Base-by-base conservation (phyloP, 2,888 invertebrate species). In the Pristionchus mayeri region DNA sequence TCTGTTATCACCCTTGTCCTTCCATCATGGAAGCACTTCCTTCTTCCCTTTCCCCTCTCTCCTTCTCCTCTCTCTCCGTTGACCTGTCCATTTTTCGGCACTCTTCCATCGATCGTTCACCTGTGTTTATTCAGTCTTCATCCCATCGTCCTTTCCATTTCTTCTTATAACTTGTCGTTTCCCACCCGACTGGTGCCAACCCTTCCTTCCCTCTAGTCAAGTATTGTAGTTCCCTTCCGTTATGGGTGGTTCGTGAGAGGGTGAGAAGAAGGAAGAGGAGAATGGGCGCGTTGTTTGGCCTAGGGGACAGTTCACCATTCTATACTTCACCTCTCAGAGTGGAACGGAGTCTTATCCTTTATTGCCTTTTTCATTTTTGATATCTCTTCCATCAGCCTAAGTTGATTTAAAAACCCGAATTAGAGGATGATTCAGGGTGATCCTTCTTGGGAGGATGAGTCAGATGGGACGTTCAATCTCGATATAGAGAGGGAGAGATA, bases 21-120 rank as follows among this genome's bases (percentile, higher is more conserved):
- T 71, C 40, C n/a, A n/a, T 67, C 37, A 4, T 21, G 4, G 40
- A 40, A 40, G 37, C 71, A 7, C 71, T 63, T 27, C 37, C n/a
- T 44, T 44, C 40, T n/a, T 9, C 16, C 67, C 37, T 37, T 37
- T 67, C 37, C 7, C n/a, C 37, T 67, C 21, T 40, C 67, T 18
- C n/a, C 18, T 18, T 37, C 71, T 24, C n/a, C 40, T 40, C 71
- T 40, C 71, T 71, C 37, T 34, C 71, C 40, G 40, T 71, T 71
- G 71, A 71, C 71, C 71, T 71, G 40, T 71, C 71, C 71, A 71
- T 71, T 63, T 63, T 57, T 60, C 34, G 4, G 34, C 34, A 18
- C 34, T 9, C 63, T n/a, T 71, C 71, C 40, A 71, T 71, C 71
- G 71, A 71, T 71, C 71, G 71, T 40, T 71, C 40, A n/a, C 71